A percentile compares a stretch with the other conserved stretches of the same genome.
phyloP scores from a whole-genome alignment of 1,140 invertebrate species.

The Acromyrmex heyeri region DNA sequence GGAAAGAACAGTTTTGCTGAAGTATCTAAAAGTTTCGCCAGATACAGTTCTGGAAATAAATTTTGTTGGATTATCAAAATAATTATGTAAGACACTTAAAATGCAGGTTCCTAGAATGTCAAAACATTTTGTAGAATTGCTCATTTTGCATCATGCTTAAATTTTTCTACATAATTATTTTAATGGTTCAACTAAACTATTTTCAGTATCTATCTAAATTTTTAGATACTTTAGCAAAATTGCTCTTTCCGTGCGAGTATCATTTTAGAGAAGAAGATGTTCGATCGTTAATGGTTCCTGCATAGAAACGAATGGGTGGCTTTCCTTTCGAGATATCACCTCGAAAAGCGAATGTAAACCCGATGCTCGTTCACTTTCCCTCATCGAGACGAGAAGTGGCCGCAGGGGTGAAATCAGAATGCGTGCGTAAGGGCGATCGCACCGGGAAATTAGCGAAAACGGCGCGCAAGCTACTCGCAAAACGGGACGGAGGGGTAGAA shows the following conservation, averaged over 20 bases:
- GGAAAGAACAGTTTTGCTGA: no score
- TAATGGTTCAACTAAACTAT: no score
- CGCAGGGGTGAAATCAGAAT: slow-evolving; percentile 77
- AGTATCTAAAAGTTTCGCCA: no score
- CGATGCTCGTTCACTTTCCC: slow-evolving; percentile 33
- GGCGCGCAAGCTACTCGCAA: slow-evolving; percentile 37
- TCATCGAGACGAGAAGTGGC: slow-evolving; percentile 66
- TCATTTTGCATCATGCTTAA: no score
- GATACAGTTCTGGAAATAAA: no score
- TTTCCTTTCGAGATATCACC: slow-evolving; percentile 41
- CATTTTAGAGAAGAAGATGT: neutral
- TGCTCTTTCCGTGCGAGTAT: neutral
- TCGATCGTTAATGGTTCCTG: neutral
- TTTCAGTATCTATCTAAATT: no score
- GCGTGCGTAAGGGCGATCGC: slow-evolving; percentile 66
- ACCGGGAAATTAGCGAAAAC: slow-evolving; percentile 81
- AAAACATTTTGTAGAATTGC: no score
- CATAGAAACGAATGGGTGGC: neutral
- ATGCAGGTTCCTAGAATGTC: no score
- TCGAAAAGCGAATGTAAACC: slow-evolving; percentile 30
- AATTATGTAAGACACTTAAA: no score
- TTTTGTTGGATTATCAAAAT: no score
- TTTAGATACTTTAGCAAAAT: no score
- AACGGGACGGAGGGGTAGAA: neutral
- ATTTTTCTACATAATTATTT: no score